These are phyloP conservation scores for Boleophthalmus pectinirostris DNA, from an alignment of 2,113 vertebrate genomes.

Conservation along the genomic window DNA sequence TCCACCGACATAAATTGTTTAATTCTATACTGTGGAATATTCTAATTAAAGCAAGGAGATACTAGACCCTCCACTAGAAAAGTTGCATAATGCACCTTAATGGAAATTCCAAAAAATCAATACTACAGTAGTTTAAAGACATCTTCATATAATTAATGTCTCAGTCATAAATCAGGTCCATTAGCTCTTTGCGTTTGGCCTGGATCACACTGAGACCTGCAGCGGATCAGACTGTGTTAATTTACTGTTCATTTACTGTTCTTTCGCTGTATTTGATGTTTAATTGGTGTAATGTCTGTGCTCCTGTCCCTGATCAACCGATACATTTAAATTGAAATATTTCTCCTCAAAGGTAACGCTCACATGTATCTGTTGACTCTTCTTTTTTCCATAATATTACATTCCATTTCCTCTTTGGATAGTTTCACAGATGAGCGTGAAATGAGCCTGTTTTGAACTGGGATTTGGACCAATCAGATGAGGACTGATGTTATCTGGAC, in stretches of 20 bases:
- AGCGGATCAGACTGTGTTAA: slow-evolving; percentile 36
- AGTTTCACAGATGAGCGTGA: slow-evolving; percentile 77
- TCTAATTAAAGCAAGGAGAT: background rate
- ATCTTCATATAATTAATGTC: background rate
- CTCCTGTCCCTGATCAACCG: slow-evolving; percentile 61
- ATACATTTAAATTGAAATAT: slow-evolving; percentile 77
- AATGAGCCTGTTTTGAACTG: slow-evolving; percentile 76
- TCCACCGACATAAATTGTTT: background rate
- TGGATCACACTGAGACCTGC: slow-evolving; percentile 21
- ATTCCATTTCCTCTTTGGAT: slow-evolving; percentile 61
- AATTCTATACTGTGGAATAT: background rate
- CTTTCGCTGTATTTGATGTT: slow-evolving; percentile 58
- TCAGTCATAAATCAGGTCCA: background rate
- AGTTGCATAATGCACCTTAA: background rate
- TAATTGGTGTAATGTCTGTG: slow-evolving; percentile 66
- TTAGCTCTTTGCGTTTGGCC: background rate
- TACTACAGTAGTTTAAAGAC: background rate
- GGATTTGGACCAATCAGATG: slow-evolving; percentile 74
- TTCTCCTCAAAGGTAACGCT: slow-evolving; percentile 67
- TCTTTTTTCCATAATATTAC: slow-evolving; percentile 61
- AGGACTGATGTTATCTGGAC: slow-evolving; percentile 74
- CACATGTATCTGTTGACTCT: slow-evolving; percentile 73
- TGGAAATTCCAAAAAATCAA: background rate
- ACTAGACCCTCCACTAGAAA: too few species aligned
- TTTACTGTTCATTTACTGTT: slow-evolving; percentile 39